phyloP scores from a whole-genome alignment of 35 echinoderm and acorn worm species.

The Stichopus chloronotus region DNA sequence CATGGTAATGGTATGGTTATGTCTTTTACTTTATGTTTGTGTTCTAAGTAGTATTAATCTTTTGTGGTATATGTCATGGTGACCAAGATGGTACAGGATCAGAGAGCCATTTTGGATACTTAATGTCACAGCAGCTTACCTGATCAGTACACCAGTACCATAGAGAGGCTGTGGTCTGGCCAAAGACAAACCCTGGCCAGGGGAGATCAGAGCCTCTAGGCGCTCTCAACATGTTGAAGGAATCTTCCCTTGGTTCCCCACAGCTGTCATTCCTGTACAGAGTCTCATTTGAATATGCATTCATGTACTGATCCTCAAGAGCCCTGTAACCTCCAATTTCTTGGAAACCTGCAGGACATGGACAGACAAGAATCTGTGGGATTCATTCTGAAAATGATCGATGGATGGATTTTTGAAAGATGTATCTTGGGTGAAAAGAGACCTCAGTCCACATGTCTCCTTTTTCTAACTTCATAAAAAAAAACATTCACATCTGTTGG shows the following conservation, averaged over 20 bases:
- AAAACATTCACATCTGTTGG: too few species aligned
- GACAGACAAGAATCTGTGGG: not conserved
- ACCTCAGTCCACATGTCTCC: too few species aligned
- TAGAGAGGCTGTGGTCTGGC: constrained; percentile 86
- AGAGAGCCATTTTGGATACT: too few species aligned
- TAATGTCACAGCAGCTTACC: constrained; percentile 30
- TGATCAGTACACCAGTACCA: constrained; percentile 98
- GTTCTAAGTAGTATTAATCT: too few species aligned
- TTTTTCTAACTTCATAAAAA: too few species aligned
- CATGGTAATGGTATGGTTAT: too few species aligned
- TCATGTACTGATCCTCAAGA: constrained; percentile 69
- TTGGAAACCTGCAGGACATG: constrained; percentile 65
- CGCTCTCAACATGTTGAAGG: constrained; percentile 79
- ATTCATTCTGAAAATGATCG: too few species aligned
- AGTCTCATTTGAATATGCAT: constrained; percentile 71
- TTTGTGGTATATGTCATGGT: too few species aligned
- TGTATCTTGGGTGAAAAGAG: too few species aligned
- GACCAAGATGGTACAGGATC: too few species aligned
- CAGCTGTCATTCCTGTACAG: constrained; percentile 67
- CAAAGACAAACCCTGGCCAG: constrained; percentile 94
- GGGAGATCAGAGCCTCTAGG: constrained; percentile 77
- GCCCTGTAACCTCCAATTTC: constrained; percentile 75
- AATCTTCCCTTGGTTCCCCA: constrained; percentile 78
- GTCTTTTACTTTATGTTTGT: too few species aligned
- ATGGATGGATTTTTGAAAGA: too few species aligned